Evolutionary conservation across 2,797 vertebrate species (phyloP), one percentile per base, ranked within the genome.

Genomic region (Typhlichthys subterraneus): DNA sequence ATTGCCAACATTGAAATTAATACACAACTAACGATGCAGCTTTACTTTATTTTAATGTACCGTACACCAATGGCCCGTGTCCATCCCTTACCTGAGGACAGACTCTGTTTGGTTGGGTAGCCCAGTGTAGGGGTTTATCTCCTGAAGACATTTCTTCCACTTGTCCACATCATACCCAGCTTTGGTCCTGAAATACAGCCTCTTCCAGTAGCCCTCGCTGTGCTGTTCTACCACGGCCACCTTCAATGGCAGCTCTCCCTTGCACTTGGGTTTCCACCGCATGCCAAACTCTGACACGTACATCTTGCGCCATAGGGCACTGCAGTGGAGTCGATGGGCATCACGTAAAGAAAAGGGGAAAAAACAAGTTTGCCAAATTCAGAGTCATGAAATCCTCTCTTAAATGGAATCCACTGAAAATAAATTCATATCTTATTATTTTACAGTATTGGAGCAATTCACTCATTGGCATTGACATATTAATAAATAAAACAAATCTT

Each of bases 181-280:
- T 42, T 92, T 84, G 67, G 90, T 92, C 47, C 70, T 73, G 62
- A 98, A 92, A 70, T 93, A 94, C 48, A 88, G 74, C 50, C 79
- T 87, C 89, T 94, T 99, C 96, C 96, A 98, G 67, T 91, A 86
- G 12, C 93, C 94, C n/a, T 54, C 70, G 9, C 87, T 73, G 55
- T 19, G 85, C 51, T 93, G 89, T 29, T 83, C 73, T 57, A 70
- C 58, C 17, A 33, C 51, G 53, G n/a, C 79, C 70, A 76, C 51
- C 45, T 75, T 80, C 54, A 46, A 54, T 13, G 70, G n/a, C 55
- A 83, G 68, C 58, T 75, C 63, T 13, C 87, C 76, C 31, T 63
- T 29, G 33, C 60, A 46, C 11, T 75, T 79, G 0, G 31, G 63
- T 65, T 77, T 91, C 85, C 76, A 81, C 29, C 46, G 82, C 76